Evolutionary conservation across 2,113 vertebrate genomes (phyloP).

Genomic region (Coregonus clupeaformis): DNA sequence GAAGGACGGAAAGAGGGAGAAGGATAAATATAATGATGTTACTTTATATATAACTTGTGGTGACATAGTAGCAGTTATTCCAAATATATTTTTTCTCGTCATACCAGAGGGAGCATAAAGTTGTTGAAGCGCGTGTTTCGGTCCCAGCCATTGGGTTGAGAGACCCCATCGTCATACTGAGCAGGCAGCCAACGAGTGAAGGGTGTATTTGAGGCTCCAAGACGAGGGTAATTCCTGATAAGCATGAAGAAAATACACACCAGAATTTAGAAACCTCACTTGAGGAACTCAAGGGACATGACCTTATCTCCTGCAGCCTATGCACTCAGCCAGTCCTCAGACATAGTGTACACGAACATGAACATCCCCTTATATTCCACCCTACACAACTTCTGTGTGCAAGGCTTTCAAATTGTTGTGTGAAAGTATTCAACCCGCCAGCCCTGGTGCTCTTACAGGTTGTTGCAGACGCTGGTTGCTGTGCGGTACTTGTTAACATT

Average conservation of each 20-base stretch:
- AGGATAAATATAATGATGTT: background rate
- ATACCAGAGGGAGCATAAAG: conserved; percentile 74
- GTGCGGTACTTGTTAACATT: conserved; percentile 71
- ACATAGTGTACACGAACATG: no score
- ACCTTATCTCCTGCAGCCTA: conserved; percentile 29
- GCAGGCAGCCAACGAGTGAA: conserved; percentile 67
- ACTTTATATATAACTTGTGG: no score
- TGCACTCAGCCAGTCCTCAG: conserved; percentile 16
- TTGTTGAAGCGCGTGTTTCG: conserved; percentile 53
- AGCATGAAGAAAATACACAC: background rate
- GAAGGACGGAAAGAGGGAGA: background rate
- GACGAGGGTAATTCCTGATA: conserved; percentile 62
- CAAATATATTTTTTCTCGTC: background rate
- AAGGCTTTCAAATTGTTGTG: background rate
- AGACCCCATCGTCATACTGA: conserved; percentile 70
- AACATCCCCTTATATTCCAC: background rate
- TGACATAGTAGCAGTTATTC: no score
- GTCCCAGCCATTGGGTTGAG: conserved; percentile 62
- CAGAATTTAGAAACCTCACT: conserved; percentile 34
- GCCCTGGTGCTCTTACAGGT: conserved; percentile 67
- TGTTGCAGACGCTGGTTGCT: conserved; percentile 83
- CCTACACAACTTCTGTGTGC: background rate
- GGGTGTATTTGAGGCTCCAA: conserved; percentile 72
- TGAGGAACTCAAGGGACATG: conserved; percentile 44
- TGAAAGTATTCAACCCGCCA: background rate